phyloP scores from a whole-genome alignment of 2,888 invertebrate genomes.

The Sinohyriopsis cumingii region DNA sequence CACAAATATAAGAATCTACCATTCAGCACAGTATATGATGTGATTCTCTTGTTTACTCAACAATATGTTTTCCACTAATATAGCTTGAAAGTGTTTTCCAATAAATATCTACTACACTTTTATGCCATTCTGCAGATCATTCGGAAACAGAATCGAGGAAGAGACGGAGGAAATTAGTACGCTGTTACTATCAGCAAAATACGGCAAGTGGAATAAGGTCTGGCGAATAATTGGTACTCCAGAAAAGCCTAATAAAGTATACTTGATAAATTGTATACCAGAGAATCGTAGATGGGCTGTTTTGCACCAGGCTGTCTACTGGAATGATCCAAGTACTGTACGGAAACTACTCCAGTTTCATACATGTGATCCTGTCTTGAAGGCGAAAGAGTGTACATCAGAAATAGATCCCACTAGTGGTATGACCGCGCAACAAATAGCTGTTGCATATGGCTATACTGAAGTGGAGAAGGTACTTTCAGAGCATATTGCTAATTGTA shows the following conservation, averaged over 20 bases:
- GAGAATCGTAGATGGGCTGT: constrained; percentile 18
- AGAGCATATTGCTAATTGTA: not conserved
- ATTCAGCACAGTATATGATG: too few species aligned
- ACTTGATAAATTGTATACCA: constrained; percentile 14
- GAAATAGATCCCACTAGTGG: constrained; percentile 11
- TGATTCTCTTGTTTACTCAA: too few species aligned
- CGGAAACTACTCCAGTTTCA: constrained; percentile 6
- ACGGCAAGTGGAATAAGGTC: constrained; percentile 12
- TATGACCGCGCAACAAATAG: constrained; percentile 11
- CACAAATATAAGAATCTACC: too few species aligned
- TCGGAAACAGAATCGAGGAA: constrained; percentile 5
- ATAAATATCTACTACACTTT: too few species aligned
- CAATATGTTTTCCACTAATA: too few species aligned
- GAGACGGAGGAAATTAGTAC: constrained; percentile 5
- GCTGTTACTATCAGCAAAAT: constrained; percentile 12
- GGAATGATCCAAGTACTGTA: constrained; percentile 4
- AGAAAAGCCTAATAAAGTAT: constrained; percentile 9
- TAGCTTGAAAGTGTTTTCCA: too few species aligned
- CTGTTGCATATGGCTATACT: constrained; percentile 8
- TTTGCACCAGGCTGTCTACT: constrained; percentile 19
- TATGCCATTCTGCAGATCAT: not conserved
- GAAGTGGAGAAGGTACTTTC: constrained; percentile 5
- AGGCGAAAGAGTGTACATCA: constrained; percentile 13
- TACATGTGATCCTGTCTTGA: constrained; percentile 2
- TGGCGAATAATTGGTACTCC: constrained; percentile 12